Evolutionary conservation across 2,888 invertebrate species (phyloP), one percentile per base, ranked within the genome.

Genomic region (Dorcus parallelipipedus): DNA sequence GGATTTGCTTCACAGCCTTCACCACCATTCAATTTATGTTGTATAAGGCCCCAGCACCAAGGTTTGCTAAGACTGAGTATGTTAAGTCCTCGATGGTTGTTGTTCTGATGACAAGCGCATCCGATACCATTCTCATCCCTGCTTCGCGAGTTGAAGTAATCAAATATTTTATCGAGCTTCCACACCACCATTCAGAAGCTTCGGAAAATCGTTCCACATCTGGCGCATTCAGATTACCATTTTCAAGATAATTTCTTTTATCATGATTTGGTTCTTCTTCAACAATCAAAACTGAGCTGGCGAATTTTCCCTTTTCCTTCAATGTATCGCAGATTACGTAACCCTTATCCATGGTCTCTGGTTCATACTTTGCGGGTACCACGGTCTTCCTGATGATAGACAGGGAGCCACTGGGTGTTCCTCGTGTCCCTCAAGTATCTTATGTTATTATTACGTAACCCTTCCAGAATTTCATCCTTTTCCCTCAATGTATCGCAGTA

Each of bases 81-180:
- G 74, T 73, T 6, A 83, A 48, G 20, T 77, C 76, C 0, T 71
- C 66, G 0, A 76, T 52, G 17, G 69, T 63, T 2, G 70, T 54
- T 0, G 78, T 67, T 39, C 82, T 70, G 1, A 81, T 58, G 0
- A 79, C 71, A 72, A 54, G 69, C 75, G 72, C 45, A 40, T 60
- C 45, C 10, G 14, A 77, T 64, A 69, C 87, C 87, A 17, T 81
- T 77, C 9, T 83, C 82, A 63, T 84, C 82, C 52, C 84, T 83
- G 0, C 81, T 81, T 17, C 84, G 83, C 0, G 86, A 84, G 64
- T 87, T 86, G 50, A 84, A 86, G 68, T 83, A 78, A 58, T 75
- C 80, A 49, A 78, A 78, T 2, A 78, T 69, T 0, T 80, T 79
- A 1, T 80, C 75, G 1, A 78, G 73, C 54, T 75, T 79, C 85